Conservation (phyloP, 2,113 vertebrate species). For the Zapus hudsonius region DNA sequence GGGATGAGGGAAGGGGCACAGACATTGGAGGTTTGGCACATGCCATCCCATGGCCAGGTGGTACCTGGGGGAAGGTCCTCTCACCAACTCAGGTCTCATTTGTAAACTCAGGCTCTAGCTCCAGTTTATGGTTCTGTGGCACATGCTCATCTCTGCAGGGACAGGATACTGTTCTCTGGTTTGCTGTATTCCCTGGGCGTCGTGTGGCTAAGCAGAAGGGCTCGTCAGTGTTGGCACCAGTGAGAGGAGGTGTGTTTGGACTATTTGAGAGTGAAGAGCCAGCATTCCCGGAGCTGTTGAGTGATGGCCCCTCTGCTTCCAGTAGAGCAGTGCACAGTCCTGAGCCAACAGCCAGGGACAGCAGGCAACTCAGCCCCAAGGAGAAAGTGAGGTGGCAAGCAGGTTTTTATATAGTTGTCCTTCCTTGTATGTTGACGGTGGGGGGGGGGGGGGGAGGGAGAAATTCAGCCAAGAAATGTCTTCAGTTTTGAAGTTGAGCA, state of each 20-base stretch:
- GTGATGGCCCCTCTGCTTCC: slow-evolving; percentile 15
- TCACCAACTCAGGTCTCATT: not conserved
- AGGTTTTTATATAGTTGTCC: not conserved
- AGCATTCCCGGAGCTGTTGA: fast-evolving
- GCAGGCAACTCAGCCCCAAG: not conserved
- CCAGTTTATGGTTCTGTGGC: not conserved
- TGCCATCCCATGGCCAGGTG: not conserved
- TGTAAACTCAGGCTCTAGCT: not conserved
- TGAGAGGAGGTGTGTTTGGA: not conserved
- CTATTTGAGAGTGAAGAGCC: fast-evolving
- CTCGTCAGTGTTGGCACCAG: fast-evolving
- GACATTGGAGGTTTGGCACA: not conserved
- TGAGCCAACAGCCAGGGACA: fast-evolving
- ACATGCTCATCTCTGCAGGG: fast-evolving
- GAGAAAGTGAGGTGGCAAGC: fast-evolving
- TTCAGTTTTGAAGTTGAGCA: not conserved
- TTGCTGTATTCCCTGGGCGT: not conserved
- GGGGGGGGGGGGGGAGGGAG: too few species aligned
- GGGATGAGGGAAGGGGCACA: not conserved
- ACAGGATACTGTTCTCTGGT: fast-evolving
- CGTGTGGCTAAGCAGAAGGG: fast-evolving
- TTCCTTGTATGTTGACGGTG: not conserved
- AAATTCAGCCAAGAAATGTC: not conserved
- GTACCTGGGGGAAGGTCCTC: not conserved
- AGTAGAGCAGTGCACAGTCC: fast-evolving